Conservation (phyloP, 2,797 vertebrate genomes). For the Nyctibius grandis region DNA sequence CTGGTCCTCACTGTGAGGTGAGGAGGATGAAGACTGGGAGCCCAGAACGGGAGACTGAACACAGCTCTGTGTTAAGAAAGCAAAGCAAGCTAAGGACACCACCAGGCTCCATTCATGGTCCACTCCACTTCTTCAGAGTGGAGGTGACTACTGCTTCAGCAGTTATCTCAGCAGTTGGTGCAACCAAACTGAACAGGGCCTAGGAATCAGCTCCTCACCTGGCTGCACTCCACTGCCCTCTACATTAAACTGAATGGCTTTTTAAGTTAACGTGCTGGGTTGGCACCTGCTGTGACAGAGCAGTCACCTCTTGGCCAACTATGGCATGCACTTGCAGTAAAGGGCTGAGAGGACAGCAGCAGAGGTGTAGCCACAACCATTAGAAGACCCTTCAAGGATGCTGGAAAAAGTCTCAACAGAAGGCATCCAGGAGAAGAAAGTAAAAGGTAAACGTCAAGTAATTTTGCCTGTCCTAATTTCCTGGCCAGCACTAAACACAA, state of each 20-base stretch:
- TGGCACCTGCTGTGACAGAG: not conserved
- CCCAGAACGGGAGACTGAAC: not conserved
- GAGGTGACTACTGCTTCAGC: not conserved
- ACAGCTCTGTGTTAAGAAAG: not conserved
- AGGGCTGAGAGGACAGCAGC: not conserved
- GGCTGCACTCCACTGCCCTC: not conserved
- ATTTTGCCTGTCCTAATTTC: not conserved
- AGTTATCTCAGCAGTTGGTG: not conserved
- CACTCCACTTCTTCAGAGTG: not conserved
- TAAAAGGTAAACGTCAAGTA: not conserved
- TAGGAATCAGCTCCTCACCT: not conserved
- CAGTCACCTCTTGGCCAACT: not conserved
- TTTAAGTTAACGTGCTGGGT: not conserved
- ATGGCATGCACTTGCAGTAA: not conserved
- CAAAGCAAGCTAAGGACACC: not conserved
- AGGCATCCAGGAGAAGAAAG: not conserved
- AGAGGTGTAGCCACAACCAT: not conserved
- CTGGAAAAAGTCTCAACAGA: not conserved
- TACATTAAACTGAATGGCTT: not conserved
- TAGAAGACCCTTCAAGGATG: not conserved
- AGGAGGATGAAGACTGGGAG: not conserved
- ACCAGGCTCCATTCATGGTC: not conserved
- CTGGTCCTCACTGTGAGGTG: not conserved
- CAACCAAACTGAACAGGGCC: not conserved
- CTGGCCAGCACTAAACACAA: not conserved